Percentiles rank a stretch among this genome's conserved stretches.
Conservation (phyloP, 1,140 invertebrate genomes). For the Drosophila baimaii region DNA sequence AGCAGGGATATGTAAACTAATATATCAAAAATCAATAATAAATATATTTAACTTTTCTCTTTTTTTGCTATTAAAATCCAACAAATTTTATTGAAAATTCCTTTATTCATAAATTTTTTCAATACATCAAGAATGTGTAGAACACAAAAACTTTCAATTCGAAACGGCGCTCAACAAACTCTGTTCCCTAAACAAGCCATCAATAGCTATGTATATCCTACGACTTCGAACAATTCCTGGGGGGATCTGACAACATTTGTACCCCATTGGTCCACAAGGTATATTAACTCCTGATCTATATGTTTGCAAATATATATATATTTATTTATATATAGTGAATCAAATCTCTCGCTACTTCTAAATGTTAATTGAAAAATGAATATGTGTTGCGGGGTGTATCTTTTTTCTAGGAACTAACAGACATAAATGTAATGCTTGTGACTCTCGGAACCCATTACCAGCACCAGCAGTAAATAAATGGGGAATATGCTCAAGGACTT, state of each 20-base stretch:
- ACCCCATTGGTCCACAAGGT: slow-evolving; percentile 60
- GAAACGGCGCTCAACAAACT: slow-evolving; percentile 47
- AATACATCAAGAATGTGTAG: slow-evolving; percentile 56
- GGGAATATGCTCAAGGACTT: slow-evolving; percentile 44
- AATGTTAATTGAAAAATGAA: slow-evolving; percentile 16
- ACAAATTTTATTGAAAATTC: slow-evolving; percentile 54
- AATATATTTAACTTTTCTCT: too few species aligned
- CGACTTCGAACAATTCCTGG: slow-evolving; percentile 37
- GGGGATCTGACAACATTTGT: slow-evolving; percentile 21
- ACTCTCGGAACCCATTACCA: slow-evolving; percentile 36
- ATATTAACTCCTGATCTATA: slow-evolving; percentile 28
- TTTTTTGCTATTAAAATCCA: neutral
- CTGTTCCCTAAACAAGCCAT: slow-evolving; percentile 18
- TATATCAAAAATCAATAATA: neutral
- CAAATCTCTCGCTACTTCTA: slow-evolving; percentile 23
- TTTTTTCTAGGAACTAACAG: slow-evolving; percentile 39
- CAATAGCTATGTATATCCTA: slow-evolving; percentile 1
- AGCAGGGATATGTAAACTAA: slow-evolving; percentile 12
- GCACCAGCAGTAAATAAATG: slow-evolving; percentile 46
- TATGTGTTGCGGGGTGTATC: slow-evolving; percentile 11
- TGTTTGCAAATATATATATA: slow-evolving; percentile 13
- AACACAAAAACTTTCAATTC: slow-evolving; percentile 30
- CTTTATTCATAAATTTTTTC: slow-evolving; percentile 61
- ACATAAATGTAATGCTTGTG: slow-evolving; percentile 14
- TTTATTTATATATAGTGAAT: slow-evolving; percentile 17